Conservation (phyloP, 2,113 vertebrate species). For the Mola mola region DNA sequence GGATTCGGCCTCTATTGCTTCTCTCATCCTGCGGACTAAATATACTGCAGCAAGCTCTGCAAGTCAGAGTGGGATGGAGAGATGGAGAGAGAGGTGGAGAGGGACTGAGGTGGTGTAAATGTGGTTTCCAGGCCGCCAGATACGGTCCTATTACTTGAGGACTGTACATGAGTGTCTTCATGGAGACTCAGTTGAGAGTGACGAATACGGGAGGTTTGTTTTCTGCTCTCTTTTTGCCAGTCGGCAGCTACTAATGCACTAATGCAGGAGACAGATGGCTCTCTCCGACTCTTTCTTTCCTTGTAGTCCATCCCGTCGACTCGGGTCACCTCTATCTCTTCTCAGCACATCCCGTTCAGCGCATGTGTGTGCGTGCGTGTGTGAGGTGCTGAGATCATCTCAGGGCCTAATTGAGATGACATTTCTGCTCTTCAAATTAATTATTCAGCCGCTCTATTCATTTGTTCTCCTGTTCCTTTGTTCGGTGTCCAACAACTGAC, state of each 20-base stretch:
- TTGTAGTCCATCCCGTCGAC: slow-evolving; percentile 26
- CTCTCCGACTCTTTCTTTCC: slow-evolving; percentile 3
- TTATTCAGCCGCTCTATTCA: slow-evolving; percentile 66
- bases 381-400: slow-evolving; percentile 34
- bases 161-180: slow-evolving; percentile 20
- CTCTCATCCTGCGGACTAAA: slow-evolving; percentile 58
- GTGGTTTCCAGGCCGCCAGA: slow-evolving; percentile 65
- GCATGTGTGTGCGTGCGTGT: slow-evolving; percentile 5
- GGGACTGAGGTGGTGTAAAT: slow-evolving; percentile 51
- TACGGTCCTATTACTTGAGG: slow-evolving; percentile 49
- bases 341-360: slow-evolving; percentile 12
- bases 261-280: slow-evolving; percentile 48
- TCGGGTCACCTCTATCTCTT: slow-evolving; percentile 33
- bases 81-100: slow-evolving; percentile 11
- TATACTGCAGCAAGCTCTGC: slow-evolving; percentile 45
- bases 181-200: slow-evolving; percentile 23
- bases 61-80: slow-evolving; percentile 16
- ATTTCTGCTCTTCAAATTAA: slow-evolving; percentile 66
- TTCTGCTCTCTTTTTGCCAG: slow-evolving; percentile 30
- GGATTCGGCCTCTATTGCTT: slow-evolving; percentile 51
- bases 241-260: slow-evolving; percentile 37
- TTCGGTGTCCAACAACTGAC: slow-evolving; percentile 39
- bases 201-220: slow-evolving; percentile 48
- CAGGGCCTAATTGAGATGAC: slow-evolving; percentile 64
- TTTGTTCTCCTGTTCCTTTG: slow-evolving; percentile 57